Evolutionary conservation across 1,140 invertebrate genomes (phyloP).

Genomic region (Sitobion miscanthi): DNA sequence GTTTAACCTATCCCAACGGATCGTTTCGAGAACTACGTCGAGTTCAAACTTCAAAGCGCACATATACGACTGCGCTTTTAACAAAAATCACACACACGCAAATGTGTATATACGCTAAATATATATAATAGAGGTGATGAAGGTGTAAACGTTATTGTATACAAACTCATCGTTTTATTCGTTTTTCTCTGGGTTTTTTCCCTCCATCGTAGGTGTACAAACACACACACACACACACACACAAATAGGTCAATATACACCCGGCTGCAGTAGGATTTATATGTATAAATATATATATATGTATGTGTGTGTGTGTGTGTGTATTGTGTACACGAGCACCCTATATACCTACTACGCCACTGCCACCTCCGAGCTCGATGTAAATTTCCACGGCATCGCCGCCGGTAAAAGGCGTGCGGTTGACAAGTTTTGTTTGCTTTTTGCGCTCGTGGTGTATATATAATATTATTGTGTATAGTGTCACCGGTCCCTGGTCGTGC

Average conservation of each 20-base stretch:
- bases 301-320: not conserved
- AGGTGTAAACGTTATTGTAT: constrained; percentile 22
- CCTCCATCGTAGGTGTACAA: not conserved
- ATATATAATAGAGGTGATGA: not conserved
- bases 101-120: not conserved
- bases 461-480: not conserved
- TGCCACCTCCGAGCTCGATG: not conserved
- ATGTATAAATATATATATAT: not conserved
- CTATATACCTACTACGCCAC: not conserved
- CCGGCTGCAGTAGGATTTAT: not conserved
- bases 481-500: not conserved
- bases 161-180: constrained; percentile 16
- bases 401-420: constrained; percentile 49
- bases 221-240: not conserved
- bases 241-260: constrained; percentile 27
- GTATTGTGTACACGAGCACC: not conserved
- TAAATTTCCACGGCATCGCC: not conserved
- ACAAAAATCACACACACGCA: not conserved
- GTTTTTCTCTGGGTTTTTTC: not conserved
- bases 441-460: not conserved
- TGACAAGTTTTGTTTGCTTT: constrained; percentile 48
- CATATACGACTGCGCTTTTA: not conserved
- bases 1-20: not conserved
- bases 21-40: not conserved
- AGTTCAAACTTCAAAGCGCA: not conserved